A percentile compares a stretch with the other conserved stretches of the same genome.
These are phyloP conservation scores for Columba livia DNA, from an alignment of 2,113 vertebrate species.

Conservation along the genomic window DNA sequence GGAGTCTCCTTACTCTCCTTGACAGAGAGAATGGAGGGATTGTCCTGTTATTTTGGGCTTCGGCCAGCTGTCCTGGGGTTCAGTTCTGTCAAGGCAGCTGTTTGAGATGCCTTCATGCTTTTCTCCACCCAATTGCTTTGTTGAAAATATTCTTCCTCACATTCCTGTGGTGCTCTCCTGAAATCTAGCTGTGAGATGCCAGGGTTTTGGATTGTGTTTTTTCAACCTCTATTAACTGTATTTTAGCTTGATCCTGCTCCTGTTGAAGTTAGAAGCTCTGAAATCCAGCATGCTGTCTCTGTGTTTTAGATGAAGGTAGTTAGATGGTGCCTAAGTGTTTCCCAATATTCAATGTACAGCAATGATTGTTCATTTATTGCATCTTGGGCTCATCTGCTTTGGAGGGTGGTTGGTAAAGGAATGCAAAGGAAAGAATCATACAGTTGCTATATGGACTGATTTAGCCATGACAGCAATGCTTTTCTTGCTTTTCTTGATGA, in stretches of 20 bases:
- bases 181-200: neutral
- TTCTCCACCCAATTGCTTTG: neutral
- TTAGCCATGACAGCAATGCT: neutral
- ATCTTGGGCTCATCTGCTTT: neutral
- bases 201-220: neutral
- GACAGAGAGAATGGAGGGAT: neutral
- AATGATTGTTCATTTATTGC: neutral
- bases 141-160: neutral
- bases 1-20: neutral
- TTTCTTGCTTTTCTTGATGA: neutral
- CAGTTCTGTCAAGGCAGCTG: neutral
- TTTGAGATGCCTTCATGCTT: slow-evolving; percentile 15
- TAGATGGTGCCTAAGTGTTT: neutral
- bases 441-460: neutral
- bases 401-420: neutral
- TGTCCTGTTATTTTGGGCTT: neutral
- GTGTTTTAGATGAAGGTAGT: neutral
- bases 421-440: neutral
- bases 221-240: neutral
- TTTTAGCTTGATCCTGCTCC: neutral
- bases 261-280: neutral
- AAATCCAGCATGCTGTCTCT: neutral
- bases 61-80: neutral
- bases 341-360: neutral
- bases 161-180: neutral